Percentiles rank a stretch among this genome's conserved stretches.
These are phyloP conservation scores for Leuctra nigra DNA, from an alignment of 2,888 invertebrate genomes.

Conservation along the genomic window DNA sequence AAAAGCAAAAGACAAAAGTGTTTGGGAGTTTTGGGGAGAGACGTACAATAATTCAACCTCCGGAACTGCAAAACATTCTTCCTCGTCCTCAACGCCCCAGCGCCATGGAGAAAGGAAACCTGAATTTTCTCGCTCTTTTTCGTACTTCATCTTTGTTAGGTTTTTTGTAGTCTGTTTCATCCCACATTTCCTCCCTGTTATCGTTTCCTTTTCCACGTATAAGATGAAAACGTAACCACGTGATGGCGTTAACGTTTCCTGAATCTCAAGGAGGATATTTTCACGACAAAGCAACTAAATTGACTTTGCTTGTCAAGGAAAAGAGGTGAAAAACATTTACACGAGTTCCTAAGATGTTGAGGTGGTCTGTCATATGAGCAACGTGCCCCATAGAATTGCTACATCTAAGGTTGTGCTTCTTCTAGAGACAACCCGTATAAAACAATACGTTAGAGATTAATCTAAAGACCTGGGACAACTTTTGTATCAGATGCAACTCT, in stretches of 20 bases:
- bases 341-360: too few relatives aligned
- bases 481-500: too few relatives aligned
- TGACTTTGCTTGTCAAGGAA: constrained; percentile 8
- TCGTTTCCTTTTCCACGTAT: constrained; percentile 25
- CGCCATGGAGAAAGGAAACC: constrained; percentile 19
- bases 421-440: too few relatives aligned
- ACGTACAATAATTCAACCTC: constrained; percentile 26
- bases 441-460: too few relatives aligned
- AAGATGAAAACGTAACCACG: constrained; percentile 17
- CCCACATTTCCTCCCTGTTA: constrained; percentile 26
- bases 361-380: too few relatives aligned
- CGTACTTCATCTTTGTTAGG: constrained; percentile 23
- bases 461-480: too few relatives aligned
- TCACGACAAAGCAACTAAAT: constrained; percentile 15
- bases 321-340: constrained; percentile 15
- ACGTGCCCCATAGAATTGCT: too few relatives aligned
- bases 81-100: constrained; percentile 22
- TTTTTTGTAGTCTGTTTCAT: constrained; percentile 18
- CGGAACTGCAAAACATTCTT: constrained; percentile 22
- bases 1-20: constrained; percentile 16
- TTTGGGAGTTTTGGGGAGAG: constrained; percentile 9
- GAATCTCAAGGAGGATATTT: constrained; percentile 13
- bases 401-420: too few relatives aligned
- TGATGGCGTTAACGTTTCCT: constrained; percentile 17
- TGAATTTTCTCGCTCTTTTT: constrained; percentile 25